Conservation (phyloP, 2,797 vertebrate genomes). For the Brachymystax lenok region DNA sequence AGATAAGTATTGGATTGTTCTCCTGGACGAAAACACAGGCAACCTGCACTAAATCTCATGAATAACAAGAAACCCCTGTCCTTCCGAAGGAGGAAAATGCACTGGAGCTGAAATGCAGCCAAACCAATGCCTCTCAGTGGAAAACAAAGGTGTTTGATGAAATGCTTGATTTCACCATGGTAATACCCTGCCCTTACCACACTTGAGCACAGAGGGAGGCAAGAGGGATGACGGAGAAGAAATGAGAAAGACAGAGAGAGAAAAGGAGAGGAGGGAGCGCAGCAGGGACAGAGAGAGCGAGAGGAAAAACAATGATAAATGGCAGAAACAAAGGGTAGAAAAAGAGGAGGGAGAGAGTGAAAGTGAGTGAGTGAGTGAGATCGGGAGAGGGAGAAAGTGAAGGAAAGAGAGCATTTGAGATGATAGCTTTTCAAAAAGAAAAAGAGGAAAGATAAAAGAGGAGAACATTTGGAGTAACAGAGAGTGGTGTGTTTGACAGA, state of each 20-base stretch:
- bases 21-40: too few relatives aligned
- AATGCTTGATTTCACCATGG: neutral
- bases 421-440: neutral
- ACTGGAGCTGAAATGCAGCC: neutral
- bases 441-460: neutral
- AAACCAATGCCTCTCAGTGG: neutral
- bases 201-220: neutral
- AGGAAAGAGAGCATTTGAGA: neutral
- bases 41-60: neutral
- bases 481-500: conserved; percentile 16
- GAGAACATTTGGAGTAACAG: neutral
- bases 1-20: too few relatives aligned
- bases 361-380: too few relatives aligned
- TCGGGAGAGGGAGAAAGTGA: neutral
- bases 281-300: neutral
- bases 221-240: neutral
- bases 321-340: neutral
- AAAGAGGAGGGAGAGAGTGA: neutral
- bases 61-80: neutral
- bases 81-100: too few relatives aligned
- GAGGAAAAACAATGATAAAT: neutral
- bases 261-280: neutral
- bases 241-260: neutral
- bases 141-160: neutral
- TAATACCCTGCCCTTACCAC: neutral